phyloP scores from a whole-genome alignment of 2,113 vertebrate species.

The Cervus canadensis region DNA sequence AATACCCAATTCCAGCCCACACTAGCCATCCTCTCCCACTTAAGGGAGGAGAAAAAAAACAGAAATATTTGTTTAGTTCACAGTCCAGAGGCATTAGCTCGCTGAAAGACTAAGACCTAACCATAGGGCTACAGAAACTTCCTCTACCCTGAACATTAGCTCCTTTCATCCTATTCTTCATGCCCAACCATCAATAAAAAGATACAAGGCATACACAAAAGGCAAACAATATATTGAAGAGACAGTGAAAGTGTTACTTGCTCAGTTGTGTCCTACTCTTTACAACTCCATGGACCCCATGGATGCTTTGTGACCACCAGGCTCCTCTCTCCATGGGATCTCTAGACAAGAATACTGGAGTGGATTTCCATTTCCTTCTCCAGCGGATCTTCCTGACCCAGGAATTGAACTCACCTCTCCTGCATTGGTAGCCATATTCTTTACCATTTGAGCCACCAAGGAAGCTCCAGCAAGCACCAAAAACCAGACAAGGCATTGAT shows the following conservation, averaged over 20 bases:
- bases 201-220: not conserved
- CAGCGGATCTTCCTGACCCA: no score
- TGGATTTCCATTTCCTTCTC: no score
- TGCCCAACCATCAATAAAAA: not conserved
- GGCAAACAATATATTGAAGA: not conserved
- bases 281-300: no score
- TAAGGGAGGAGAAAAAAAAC: not conserved
- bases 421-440: no score
- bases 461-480: not conserved
- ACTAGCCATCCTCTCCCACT: not conserved
- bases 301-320: no score
- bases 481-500: not conserved
- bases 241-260: not conserved
- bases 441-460: no score
- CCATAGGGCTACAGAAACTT: not conserved
- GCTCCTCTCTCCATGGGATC: no score
- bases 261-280: not conserved
- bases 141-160: not conserved
- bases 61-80: not conserved
- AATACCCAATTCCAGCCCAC: not conserved
- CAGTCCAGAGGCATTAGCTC: not conserved
- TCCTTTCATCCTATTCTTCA: not conserved
- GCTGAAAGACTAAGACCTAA: not conserved
- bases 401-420: no score
- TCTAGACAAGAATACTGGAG: no score